Conservation (phyloP, 2,888 invertebrate genomes). For the Tinea trinotella region DNA sequence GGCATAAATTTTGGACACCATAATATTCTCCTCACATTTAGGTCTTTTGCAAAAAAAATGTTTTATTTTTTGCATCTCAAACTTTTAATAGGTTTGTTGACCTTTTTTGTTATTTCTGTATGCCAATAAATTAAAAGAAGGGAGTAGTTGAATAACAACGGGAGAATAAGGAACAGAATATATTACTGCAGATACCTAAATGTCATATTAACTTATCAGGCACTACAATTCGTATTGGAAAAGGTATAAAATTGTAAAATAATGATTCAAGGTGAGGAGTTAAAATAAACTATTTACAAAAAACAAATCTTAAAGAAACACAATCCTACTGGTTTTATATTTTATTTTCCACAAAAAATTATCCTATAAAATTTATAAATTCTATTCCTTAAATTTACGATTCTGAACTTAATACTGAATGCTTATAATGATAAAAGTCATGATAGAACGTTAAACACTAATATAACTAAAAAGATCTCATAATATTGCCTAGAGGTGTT, state of each 20-base stretch:
- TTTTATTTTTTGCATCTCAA: not conserved
- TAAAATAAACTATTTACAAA: conserved; percentile 37
- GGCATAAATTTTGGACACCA: no score
- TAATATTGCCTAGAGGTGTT: conserved; percentile 32
- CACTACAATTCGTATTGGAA: not conserved
- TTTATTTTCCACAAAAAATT: conserved; percentile 52
- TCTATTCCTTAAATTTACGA: conserved; percentile 46
- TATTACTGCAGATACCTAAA: conserved; percentile 2
- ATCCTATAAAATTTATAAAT: conserved; percentile 46
- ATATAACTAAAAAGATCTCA: conserved; percentile 43
- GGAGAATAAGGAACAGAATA: not conserved
- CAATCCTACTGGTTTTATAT: conserved; percentile 61
- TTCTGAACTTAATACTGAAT: conserved; percentile 64
- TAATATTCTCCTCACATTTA: no score
- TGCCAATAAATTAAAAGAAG: not conserved
- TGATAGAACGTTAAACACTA: conserved; percentile 38
- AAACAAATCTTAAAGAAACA: conserved; percentile 53
- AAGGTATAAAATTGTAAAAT: not conserved
- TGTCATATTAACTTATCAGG: not conserved
- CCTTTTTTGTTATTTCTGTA: not conserved
- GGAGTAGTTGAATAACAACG: not conserved
- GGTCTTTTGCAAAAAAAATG: not conserved
- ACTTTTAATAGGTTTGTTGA: not conserved
- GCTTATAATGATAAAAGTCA: conserved; percentile 44
- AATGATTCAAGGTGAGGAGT: not conserved